Evolutionary conservation across 1,140 invertebrate species (phyloP).

Genomic region (Halyomorpha halys): DNA sequence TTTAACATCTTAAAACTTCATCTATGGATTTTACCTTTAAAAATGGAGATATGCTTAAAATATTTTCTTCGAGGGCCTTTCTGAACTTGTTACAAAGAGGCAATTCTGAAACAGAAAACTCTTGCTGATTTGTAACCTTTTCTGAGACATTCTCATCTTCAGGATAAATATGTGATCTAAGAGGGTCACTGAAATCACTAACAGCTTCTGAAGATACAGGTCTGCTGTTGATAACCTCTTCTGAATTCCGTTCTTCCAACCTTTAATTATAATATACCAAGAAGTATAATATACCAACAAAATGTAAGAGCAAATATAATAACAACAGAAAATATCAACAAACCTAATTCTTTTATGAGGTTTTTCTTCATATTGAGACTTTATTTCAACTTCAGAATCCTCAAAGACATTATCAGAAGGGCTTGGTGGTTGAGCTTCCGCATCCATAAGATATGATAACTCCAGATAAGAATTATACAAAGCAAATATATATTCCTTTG

Average conservation of each 20-base stretch:
- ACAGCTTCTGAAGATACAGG: constrained; percentile 38
- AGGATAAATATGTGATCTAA: constrained; percentile 52
- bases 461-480: constrained; percentile 88
- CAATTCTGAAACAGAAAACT: constrained; percentile 44
- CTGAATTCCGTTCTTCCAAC: background rate
- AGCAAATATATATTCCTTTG: constrained; percentile 69
- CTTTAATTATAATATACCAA: background rate
- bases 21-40: constrained; percentile 39
- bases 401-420: background rate
- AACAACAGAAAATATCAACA: no score
- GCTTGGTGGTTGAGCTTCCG: constrained; percentile 45
- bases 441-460: constrained; percentile 79
- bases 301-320: no score
- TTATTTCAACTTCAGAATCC: background rate
- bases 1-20: no score
- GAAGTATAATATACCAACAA: no score
- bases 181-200: constrained; percentile 64
- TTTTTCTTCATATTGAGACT: background rate
- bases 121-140: constrained; percentile 31
- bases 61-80: constrained; percentile 58
- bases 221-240: background rate
- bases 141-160: constrained; percentile 44
- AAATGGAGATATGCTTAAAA: constrained; percentile 78
- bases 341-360: background rate
- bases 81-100: constrained; percentile 57